phyloP scores from a whole-genome alignment of 2,888 invertebrate genomes.

The Malachius bipustulatus region DNA sequence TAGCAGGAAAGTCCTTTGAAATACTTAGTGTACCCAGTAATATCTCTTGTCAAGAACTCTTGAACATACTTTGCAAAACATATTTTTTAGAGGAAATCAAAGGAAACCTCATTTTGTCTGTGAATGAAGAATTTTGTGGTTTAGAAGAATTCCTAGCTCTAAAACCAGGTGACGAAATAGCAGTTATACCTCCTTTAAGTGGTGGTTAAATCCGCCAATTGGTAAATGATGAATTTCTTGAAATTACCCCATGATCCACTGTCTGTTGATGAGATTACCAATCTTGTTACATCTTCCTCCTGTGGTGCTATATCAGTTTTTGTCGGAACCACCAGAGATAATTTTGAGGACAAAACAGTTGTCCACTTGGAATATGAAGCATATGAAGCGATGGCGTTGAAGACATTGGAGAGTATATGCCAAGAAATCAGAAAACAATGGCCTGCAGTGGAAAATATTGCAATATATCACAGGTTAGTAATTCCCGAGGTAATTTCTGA shows the following conservation, averaged over 20 bases:
- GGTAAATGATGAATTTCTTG: slow-evolving; percentile 51
- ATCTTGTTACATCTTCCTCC: slow-evolving; percentile 51
- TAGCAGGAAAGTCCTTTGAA: slow-evolving; percentile 53
- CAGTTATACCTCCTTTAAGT: slow-evolving; percentile 88
- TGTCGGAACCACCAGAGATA: slow-evolving; percentile 78
- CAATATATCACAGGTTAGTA: slow-evolving; percentile 71
- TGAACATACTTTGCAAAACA: slow-evolving; percentile 45
- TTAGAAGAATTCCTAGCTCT: slow-evolving; percentile 41
- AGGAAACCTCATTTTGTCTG: slow-evolving; percentile 61
- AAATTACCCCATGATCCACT: slow-evolving; percentile 56
- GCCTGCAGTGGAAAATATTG: slow-evolving; percentile 64
- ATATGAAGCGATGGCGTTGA: slow-evolving; percentile 83
- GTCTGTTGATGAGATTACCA: slow-evolving; percentile 52
- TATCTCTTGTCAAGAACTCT: slow-evolving; percentile 45
- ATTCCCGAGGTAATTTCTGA: too few species aligned
- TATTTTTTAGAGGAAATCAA: slow-evolving; percentile 57
- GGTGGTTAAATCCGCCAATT: slow-evolving; percentile 53
- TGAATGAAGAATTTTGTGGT: slow-evolving; percentile 70
- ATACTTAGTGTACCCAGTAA: slow-evolving; percentile 41
- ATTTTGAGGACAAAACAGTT: slow-evolving; percentile 75
- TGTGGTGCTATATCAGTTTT: slow-evolving; percentile 88
- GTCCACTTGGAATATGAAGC: slow-evolving; percentile 84
- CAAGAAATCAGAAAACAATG: slow-evolving; percentile 59
- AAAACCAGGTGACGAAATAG: slow-evolving; percentile 65
- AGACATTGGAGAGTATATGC: slow-evolving; percentile 70